These are phyloP conservation scores for Centropristis striata DNA, from an alignment of 2,113 vertebrate species.

Conservation along the genomic window DNA sequence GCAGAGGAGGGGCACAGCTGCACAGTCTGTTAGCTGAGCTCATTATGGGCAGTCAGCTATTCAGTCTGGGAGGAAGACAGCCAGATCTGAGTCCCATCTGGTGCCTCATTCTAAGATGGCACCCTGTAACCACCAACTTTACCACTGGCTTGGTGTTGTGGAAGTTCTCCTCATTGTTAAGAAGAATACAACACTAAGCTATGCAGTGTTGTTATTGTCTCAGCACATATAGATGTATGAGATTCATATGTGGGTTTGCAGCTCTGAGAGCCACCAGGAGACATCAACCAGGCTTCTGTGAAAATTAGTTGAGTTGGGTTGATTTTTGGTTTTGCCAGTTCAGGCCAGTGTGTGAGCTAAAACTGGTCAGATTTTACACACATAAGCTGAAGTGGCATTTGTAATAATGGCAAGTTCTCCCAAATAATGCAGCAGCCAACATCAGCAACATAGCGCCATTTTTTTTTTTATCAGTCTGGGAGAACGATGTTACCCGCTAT, in stretches of 20 bases:
- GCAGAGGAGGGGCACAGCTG: slow-evolving; percentile 71
- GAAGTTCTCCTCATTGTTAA: slow-evolving; percentile 41
- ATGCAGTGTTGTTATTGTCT: background rate
- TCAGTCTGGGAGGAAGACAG: slow-evolving; percentile 59
- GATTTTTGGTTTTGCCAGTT: too few relatives aligned
- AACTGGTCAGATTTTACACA: too few relatives aligned
- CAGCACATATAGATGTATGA: background rate
- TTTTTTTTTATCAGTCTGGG: too few relatives aligned
- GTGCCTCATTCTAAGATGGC: slow-evolving; percentile 47
- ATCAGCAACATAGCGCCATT: too few relatives aligned
- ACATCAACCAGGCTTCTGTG: background rate
- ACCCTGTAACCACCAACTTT: slow-evolving; percentile 34
- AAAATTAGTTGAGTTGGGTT: too few relatives aligned
- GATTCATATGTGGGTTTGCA: slow-evolving; percentile 6
- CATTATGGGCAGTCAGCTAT: slow-evolving; percentile 69
- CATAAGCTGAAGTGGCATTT: too few relatives aligned
- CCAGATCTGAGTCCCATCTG: slow-evolving; percentile 70
- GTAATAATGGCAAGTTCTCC: too few relatives aligned
- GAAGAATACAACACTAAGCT: slow-evolving; percentile 9
- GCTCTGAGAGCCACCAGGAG: background rate
- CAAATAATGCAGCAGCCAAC: too few relatives aligned
- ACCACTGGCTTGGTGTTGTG: slow-evolving; percentile 18
- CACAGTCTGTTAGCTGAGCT: slow-evolving; percentile 68
- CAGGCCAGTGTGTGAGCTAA: too few relatives aligned
- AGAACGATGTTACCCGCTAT: too few relatives aligned